A percentile compares a stretch with the other conserved stretches of the same genome.
Evolutionary conservation across 2,113 vertebrate genomes (phyloP).

Genomic region (Rhinolophus ferrumequinum): DNA sequence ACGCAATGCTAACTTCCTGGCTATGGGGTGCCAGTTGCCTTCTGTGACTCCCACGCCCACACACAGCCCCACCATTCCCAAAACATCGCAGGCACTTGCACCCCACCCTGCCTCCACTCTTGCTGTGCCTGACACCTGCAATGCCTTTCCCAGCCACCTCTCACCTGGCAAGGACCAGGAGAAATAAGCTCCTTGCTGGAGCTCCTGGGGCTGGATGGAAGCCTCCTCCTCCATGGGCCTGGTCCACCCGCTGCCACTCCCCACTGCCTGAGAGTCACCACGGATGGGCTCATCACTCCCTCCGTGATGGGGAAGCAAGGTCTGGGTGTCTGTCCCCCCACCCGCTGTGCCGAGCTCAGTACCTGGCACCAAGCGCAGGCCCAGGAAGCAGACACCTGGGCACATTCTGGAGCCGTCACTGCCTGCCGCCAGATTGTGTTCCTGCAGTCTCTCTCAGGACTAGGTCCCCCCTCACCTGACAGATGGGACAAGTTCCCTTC

Average conservation of each 20-base stretch:
- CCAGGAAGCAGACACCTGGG: background rate
- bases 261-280: fast-evolving
- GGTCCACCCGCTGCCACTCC: background rate
- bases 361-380: background rate
- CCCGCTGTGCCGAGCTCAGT: background rate
- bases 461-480: background rate
- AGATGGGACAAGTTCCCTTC: background rate
- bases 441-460: background rate
- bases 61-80: background rate
- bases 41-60: background rate
- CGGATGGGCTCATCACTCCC: too few species aligned
- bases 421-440: background rate
- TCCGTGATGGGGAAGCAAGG: background rate
- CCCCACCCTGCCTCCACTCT: background rate
- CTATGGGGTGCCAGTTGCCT: background rate
- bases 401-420: background rate
- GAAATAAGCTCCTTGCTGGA: background rate
- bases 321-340: background rate
- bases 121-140: background rate
- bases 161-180: background rate
- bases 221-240: background rate
- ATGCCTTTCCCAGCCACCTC: background rate
- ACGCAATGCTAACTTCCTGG: background rate
- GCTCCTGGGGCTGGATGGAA: background rate
- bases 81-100: background rate